phyloP scores from a whole-genome alignment of 2,113 vertebrate species.

The Diadophis punctatus region DNA sequence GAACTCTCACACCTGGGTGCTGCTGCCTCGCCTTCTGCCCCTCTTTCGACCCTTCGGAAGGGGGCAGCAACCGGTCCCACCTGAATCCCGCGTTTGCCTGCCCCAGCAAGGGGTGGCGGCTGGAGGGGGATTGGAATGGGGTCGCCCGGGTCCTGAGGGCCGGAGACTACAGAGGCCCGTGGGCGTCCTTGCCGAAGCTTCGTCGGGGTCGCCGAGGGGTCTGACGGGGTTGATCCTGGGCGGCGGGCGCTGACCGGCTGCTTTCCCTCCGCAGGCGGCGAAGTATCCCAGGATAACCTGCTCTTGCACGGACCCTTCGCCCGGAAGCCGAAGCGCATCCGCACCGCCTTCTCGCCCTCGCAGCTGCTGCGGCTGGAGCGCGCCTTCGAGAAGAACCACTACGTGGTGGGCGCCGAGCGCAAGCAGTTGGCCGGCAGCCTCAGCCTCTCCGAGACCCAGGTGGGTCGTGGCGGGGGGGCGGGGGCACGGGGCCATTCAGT shows the following conservation, averaged over 20 bases:
- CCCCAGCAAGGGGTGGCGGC: neutral
- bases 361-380: conserved; percentile 92
- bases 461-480: conserved; percentile 35
- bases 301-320: conserved; percentile 94
- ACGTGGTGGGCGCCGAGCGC: conserved; percentile 92
- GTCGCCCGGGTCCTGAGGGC: neutral
- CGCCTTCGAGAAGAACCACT: conserved; percentile 98
- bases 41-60: neutral
- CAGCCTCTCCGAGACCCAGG: conserved; percentile 95
- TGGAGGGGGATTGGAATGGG: neutral
- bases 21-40: neutral
- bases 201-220: neutral
- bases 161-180: neutral
- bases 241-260: neutral
- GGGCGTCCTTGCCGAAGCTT: neutral
- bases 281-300: conserved; percentile 89
- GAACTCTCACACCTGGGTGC: neutral
- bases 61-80: neutral
- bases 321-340: conserved; percentile 94
- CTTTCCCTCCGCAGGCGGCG: conserved; percentile 72
- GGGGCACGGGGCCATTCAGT: too few relatives aligned
- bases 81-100: neutral
- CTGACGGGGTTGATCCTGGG: neutral
- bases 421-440: conserved; percentile 94
- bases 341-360: conserved; percentile 93